Base-by-base conservation (phyloP, 2,888 invertebrate species). In the Lydus trimaculatus region DNA sequence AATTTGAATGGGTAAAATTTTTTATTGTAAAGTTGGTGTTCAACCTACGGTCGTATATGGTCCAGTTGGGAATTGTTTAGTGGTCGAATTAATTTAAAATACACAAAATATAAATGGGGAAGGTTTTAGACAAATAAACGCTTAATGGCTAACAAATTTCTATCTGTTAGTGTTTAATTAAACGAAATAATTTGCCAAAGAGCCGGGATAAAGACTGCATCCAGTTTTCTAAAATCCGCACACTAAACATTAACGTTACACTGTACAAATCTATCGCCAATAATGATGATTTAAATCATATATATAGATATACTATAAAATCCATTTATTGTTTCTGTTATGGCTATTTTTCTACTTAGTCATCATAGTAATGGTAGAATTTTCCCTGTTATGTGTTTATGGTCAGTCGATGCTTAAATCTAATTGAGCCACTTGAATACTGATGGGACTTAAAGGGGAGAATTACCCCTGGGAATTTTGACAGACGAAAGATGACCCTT, bases 61-160 rank as follows among this genome's bases (percentile, higher is more conserved):
- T 20, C 25, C 52, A 25, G 25, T 25, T 52, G 52, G 52, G 23
- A 52, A 52, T 52, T 52, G 48, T 48, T 52, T 52, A 52, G 13
- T 25, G 52, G 52, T 52, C 13, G 52, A 13, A 25, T 52, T 52
- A 52, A 52, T 52, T 52, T 52, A 52, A 52, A 52, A 52, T 52
- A 52, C 52, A 52, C 52, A 52, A 52, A 52, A 52, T 52, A 23
- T 13, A 52, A 52, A 52, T 13, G 23, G 25, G 52, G 4, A 52
- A 25, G 23, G 23, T 52, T 52, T 52, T 13, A 20, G 52, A 25
- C 13, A 52, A 52, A 52, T 52, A 52, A 52, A 52, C 52, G 8
- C 25, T 52, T 23, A 52, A 52, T 23, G 13, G 23, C 23, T 13
- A 52, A 52, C 52, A 25, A 52, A 52, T 52, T 52, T 7, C 23